Evolutionary conservation across 2,888 invertebrate genomes (phyloP).

Genomic region (Quadroppia sp.): DNA sequence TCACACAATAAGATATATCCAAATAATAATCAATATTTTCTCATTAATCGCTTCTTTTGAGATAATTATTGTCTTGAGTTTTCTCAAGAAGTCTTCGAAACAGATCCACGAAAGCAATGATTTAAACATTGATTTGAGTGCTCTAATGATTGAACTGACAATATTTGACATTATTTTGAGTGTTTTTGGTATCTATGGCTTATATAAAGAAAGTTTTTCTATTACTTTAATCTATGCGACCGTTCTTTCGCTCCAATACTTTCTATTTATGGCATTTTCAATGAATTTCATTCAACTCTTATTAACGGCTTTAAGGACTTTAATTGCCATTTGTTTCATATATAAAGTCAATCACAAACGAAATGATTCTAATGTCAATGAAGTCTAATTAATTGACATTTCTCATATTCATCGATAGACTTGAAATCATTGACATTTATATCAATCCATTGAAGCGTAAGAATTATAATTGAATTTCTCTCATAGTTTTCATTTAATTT

Average conservation of each 20-base stretch:
- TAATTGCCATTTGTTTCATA: conserved; percentile 13
- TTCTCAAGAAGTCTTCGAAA: conserved; percentile 20
- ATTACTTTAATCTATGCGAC: conserved; percentile 6
- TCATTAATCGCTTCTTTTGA: conserved; percentile 17
- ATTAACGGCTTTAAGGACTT: conserved; percentile 9
- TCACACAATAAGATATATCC: not conserved
- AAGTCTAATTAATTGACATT: conserved; percentile 13
- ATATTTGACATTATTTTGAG: conserved; percentile 20
- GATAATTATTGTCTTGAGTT: conserved; percentile 8
- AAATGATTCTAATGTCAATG: conserved; percentile 11
- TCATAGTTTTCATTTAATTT: no score
- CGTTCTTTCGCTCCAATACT: conserved; percentile 16
- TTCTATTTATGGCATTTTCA: conserved; percentile 15
- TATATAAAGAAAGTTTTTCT: conserved; percentile 31
- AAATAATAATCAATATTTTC: conserved; percentile 25
- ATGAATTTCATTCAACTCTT: conserved; percentile 28
- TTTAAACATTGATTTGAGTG: conserved; percentile 16
- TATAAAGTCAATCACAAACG: not conserved
- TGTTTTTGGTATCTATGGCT: conserved; percentile 21
- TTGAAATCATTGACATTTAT: not conserved
- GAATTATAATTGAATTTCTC: no score
- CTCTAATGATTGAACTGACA: conserved; percentile 14
- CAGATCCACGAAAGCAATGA: conserved; percentile 16
- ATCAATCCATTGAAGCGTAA: no score
- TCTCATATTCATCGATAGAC: not conserved